Conservation (phyloP, 1,140 invertebrate genomes). For the Formica selysi region DNA sequence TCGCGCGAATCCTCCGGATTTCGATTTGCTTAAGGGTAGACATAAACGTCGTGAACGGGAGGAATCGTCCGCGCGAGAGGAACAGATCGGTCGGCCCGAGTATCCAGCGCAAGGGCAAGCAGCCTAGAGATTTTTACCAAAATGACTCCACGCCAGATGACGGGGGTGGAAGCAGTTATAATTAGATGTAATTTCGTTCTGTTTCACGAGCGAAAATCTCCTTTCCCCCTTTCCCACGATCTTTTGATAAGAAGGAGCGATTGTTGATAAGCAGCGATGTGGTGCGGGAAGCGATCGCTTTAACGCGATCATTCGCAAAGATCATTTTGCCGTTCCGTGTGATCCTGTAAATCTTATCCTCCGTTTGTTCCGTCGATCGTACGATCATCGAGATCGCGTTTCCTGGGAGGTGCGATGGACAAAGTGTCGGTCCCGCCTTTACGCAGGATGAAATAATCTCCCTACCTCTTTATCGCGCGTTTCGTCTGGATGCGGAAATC, state of each 20-base stretch:
- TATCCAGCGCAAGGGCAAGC: slow-evolving; percentile 13
- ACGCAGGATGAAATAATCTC: slow-evolving; percentile 29
- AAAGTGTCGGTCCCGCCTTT: slow-evolving; percentile 11
- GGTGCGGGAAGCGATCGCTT: slow-evolving; percentile 18
- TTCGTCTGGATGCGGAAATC: neutral
- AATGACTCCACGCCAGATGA: slow-evolving; percentile 65
- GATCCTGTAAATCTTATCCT: slow-evolving; percentile 1
- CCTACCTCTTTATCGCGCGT: neutral
- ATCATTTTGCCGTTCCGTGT: slow-evolving; percentile 2
- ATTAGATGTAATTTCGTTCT: slow-evolving; percentile 71
- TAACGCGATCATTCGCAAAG: slow-evolving; percentile 5
- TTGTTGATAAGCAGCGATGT: neutral
- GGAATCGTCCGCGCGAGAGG: neutral
- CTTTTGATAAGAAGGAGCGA: slow-evolving; percentile 1
- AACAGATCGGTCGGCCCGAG: slow-evolving; percentile 24
- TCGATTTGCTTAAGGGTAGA: neutral
- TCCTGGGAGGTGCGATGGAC: slow-evolving; percentile 8
- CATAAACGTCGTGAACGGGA: neutral
- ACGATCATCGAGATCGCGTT: neutral
- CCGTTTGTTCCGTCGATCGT: slow-evolving; percentile 2
- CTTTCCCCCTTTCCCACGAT: neutral
- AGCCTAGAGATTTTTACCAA: slow-evolving; percentile 78
- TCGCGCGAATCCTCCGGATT: slow-evolving; percentile 24
- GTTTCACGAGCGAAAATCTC: slow-evolving; percentile 57
- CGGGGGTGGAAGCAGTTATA: slow-evolving; percentile 68